Conservation (phyloP, 1,140 invertebrate species). For the Bombus vancouverensis region DNA sequence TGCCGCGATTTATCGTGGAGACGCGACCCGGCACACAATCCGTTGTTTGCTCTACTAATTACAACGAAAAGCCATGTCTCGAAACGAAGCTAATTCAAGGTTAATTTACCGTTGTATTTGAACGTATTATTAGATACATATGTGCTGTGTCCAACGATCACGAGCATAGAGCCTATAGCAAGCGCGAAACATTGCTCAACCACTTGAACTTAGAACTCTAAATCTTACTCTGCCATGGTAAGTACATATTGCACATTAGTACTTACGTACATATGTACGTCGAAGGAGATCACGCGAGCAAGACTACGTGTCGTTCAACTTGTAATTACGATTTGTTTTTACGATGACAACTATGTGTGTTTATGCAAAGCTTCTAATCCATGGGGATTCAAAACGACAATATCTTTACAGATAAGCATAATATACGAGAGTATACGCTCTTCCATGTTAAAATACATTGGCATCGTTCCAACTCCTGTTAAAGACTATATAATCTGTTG, state of each 20-base stretch:
- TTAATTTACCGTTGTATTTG: slow-evolving; percentile 67
- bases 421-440: not conserved
- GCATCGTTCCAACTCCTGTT: not conserved
- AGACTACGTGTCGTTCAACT: slow-evolving; percentile 29
- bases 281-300: not conserved
- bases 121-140: slow-evolving; percentile 63
- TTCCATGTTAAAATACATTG: slow-evolving; percentile 13
- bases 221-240: slow-evolving; percentile 30
- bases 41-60: slow-evolving; percentile 36
- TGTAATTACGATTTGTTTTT: slow-evolving; percentile 47
- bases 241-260: not conserved
- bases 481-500: not conserved
- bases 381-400: not conserved
- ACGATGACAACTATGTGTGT: slow-evolving; percentile 12
- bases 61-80: slow-evolving; percentile 25
- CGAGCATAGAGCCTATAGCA: slow-evolving; percentile 23
- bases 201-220: slow-evolving; percentile 68
- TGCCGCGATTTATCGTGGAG: slow-evolving; percentile 8
- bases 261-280: not conserved
- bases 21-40: slow-evolving; percentile 1
- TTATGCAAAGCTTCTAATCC: slow-evolving; percentile 16
- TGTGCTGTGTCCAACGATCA: slow-evolving; percentile 45
- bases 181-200: slow-evolving; percentile 52
- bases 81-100: slow-evolving; percentile 45
- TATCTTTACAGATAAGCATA: not conserved